A percentile compares a stretch with the other conserved stretches of the same genome.
Conservation (phyloP, 2,113 vertebrate species). For the Arizona elegans region DNA sequence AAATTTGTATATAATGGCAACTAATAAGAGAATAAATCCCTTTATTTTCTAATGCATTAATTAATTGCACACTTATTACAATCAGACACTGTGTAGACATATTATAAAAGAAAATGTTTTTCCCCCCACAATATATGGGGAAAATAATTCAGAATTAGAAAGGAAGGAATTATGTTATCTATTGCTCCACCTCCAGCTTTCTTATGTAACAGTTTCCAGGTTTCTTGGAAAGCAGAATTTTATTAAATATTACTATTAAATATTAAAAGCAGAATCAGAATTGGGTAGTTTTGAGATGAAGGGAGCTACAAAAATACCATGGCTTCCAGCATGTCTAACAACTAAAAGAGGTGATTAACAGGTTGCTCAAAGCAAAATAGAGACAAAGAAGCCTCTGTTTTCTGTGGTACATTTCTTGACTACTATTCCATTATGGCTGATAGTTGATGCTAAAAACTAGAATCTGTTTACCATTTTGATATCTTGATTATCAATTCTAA, state of each 20-base stretch:
- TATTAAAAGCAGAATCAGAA: background rate
- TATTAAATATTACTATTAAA: background rate
- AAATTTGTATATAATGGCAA: slow-evolving; percentile 70
- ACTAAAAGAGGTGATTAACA: background rate
- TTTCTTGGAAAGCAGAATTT: background rate
- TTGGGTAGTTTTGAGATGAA: background rate
- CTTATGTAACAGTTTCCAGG: background rate
- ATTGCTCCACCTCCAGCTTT: background rate
- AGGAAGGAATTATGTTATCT: slow-evolving; percentile 43
- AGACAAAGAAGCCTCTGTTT: background rate
- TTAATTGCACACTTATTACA: slow-evolving; percentile 78
- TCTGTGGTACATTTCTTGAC: background rate
- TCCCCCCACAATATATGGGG: slow-evolving; percentile 29
- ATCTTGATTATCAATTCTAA: background rate
- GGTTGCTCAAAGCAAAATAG: background rate
- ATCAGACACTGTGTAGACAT: slow-evolving; percentile 72
- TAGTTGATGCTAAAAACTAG: background rate
- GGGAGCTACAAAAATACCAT: background rate
- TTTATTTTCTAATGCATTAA: slow-evolving; percentile 76
- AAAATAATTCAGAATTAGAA: slow-evolving; percentile 45
- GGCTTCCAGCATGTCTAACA: background rate
- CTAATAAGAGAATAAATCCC: slow-evolving; percentile 75
- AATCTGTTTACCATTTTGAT: background rate
- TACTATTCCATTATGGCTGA: background rate
- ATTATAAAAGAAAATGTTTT: slow-evolving; percentile 71